Conservation (phyloP, 1,140 invertebrate species). For the Stegodyphus mimosarum region DNA sequence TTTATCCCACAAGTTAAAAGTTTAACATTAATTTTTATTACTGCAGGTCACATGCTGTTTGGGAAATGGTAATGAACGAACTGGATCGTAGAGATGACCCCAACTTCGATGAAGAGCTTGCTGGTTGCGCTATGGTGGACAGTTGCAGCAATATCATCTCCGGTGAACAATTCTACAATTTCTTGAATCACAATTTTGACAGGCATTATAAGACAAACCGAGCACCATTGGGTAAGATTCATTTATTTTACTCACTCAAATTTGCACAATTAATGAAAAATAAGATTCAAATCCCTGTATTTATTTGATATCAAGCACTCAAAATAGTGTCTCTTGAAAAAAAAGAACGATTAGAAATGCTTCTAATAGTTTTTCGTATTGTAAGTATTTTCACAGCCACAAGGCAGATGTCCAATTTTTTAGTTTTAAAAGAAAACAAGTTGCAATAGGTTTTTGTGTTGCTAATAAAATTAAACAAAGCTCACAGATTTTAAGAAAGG, state of each 20-base stretch:
- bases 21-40: neutral
- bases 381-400: too few species aligned
- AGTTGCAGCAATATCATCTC: conserved; percentile 93
- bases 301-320: too few species aligned
- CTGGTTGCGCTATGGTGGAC: conserved; percentile 96
- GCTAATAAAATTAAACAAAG: too few species aligned
- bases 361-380: too few species aligned
- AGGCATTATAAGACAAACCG: conserved; percentile 94
- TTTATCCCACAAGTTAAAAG: too few species aligned
- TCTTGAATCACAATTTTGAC: conserved; percentile 95
- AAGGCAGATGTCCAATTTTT: too few species aligned
- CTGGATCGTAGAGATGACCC: conserved; percentile 92
- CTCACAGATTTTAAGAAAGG: too few species aligned
- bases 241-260: conserved; percentile 84
- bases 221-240: conserved; percentile 78
- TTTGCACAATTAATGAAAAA: conserved; percentile 69
- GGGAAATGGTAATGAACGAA: conserved; percentile 98
- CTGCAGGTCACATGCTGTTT: conserved; percentile 83
- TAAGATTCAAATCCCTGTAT: neutral
- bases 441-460: too few species aligned
- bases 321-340: too few species aligned
- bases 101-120: conserved; percentile 88
- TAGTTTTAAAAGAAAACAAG: too few species aligned
- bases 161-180: conserved; percentile 95
- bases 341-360: too few species aligned